Conservation (phyloP, 2,113 vertebrate species). For the Varanus komodoensis region DNA sequence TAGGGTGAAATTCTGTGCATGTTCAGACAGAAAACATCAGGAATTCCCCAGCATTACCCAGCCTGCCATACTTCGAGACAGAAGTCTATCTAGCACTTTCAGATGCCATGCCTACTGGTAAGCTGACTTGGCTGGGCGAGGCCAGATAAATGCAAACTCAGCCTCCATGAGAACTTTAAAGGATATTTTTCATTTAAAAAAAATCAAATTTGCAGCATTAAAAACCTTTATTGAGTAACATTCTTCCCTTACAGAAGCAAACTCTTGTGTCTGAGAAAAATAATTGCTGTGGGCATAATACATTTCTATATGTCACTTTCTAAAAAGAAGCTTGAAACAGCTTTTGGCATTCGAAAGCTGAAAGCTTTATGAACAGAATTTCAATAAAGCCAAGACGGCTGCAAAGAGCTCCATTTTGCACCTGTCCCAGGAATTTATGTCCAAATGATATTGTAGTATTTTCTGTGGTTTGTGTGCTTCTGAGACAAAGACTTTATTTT, state of each 20-base stretch:
- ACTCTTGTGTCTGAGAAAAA: constrained; percentile 17
- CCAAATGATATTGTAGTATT: constrained; percentile 48
- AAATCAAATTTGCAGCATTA: constrained; percentile 23
- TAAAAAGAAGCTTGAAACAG: constrained; percentile 43
- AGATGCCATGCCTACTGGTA: neutral
- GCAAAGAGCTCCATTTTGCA: constrained; percentile 50
- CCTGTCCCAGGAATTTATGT: constrained; percentile 50
- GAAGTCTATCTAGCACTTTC: neutral
- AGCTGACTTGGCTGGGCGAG: neutral
- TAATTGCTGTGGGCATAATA: constrained; percentile 36
- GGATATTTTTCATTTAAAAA: neutral
- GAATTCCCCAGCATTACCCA: too few relatives aligned
- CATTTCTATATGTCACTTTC: constrained; percentile 35
- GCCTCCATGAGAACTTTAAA: constrained; percentile 7
- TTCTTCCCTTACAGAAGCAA: neutral
- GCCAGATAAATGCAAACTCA: neutral
- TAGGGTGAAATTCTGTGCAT: too few relatives aligned
- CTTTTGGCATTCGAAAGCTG: constrained; percentile 52
- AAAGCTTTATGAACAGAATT: constrained; percentile 39
- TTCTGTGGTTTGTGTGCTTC: constrained; percentile 50
- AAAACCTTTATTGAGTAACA: constrained; percentile 11
- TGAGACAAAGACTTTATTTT: constrained; percentile 63
- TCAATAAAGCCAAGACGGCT: constrained; percentile 55
- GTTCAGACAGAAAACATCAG: too few relatives aligned
- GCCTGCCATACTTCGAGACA: neutral